A percentile compares a stretch with the other conserved stretches of the same genome.
Conservation (phyloP, 1,140 invertebrate genomes). For the Harlomillsia oculata region DNA sequence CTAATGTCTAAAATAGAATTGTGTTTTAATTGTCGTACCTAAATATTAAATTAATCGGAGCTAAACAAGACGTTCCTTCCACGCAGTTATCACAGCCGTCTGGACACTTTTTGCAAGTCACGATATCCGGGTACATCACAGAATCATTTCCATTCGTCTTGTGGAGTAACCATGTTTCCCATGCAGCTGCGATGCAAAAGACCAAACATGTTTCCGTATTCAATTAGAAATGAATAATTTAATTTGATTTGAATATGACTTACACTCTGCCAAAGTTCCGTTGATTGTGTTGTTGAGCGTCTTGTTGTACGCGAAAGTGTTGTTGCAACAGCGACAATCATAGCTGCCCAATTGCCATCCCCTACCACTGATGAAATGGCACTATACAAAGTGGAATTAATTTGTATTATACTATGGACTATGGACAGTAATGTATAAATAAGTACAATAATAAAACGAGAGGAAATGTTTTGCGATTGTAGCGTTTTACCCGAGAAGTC, state of each 20-base stretch:
- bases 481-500: neutral
- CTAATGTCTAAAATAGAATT: no score
- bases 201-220: neutral
- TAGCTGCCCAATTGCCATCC: constrained; percentile 28
- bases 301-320: constrained; percentile 15
- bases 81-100: constrained; percentile 30
- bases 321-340: constrained; percentile 24
- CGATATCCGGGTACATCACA: constrained; percentile 6
- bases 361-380: constrained; percentile 17
- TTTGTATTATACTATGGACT: no score
- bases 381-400: constrained; percentile 16
- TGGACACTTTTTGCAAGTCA: constrained; percentile 25
- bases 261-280: constrained; percentile 21
- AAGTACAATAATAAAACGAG: no score
- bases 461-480: no score
- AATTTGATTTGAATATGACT: neutral
- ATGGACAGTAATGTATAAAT: no score
- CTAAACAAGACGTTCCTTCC: constrained; percentile 22
- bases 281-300: constrained; percentile 15
- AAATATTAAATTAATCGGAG: constrained; percentile 23
- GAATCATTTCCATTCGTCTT: constrained; percentile 22
- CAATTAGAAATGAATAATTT: neutral
- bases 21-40: no score
- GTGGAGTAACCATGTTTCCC: constrained; percentile 14
- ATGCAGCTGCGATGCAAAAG: constrained; percentile 13